phyloP scores from a whole-genome alignment of 2,113 vertebrate species.

The Speoplatyrhinus poulsoni region DNA sequence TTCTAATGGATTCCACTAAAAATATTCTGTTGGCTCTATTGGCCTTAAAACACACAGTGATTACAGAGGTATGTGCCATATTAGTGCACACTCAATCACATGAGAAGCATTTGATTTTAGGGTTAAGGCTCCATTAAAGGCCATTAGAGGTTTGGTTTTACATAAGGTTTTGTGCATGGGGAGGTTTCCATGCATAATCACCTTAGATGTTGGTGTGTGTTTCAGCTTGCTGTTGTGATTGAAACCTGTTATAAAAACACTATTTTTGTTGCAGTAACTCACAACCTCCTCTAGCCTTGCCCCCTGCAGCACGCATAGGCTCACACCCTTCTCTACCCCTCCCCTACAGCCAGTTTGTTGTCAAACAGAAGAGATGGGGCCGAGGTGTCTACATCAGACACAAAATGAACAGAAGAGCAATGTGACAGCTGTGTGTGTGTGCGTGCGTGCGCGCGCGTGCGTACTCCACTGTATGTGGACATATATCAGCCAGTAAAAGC shows the following conservation, averaged over 20 bases:
- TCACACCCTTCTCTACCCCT: no score
- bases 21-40: slow-evolving; percentile 21
- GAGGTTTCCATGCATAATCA: slow-evolving; percentile 10
- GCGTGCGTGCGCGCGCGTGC: slow-evolving; percentile 23
- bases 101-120: slow-evolving; percentile 44
- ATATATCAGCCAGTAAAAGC: slow-evolving; percentile 55
- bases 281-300: no score
- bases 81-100: slow-evolving; percentile 39
- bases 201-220: slow-evolving; percentile 6
- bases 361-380: background rate
- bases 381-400: no score
- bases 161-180: no score
- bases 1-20: slow-evolving; percentile 47
- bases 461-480: slow-evolving; percentile 39
- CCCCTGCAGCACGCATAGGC: no score
- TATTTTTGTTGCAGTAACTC: no score
- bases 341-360: no score
- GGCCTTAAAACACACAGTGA: slow-evolving; percentile 54
- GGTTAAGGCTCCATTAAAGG: slow-evolving; percentile 42
- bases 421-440: background rate
- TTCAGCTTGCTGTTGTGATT: no score
- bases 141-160: slow-evolving; percentile 38
- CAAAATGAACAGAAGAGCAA: no score
- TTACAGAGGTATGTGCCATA: slow-evolving; percentile 56
- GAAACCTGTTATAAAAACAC: no score